These are phyloP conservation scores for Diorhabda carinulata DNA, from an alignment of 1,140 invertebrate species.

Conservation along the genomic window DNA sequence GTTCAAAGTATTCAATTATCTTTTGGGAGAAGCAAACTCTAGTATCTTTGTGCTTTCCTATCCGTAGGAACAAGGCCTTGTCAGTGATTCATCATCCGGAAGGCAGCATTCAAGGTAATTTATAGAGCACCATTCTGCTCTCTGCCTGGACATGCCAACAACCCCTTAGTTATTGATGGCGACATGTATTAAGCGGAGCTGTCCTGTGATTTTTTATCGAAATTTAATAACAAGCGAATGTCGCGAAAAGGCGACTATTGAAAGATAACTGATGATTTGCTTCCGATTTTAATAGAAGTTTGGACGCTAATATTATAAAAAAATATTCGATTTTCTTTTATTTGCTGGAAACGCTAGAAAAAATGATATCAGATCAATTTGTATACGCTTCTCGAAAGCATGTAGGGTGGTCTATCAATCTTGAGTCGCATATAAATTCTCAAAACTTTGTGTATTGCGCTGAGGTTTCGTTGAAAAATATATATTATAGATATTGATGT, in stretches of 20 bases:
- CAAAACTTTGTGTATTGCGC: too few relatives aligned
- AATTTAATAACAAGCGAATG: constrained; percentile 33
- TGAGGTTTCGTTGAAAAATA: too few relatives aligned
- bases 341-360: too few relatives aligned
- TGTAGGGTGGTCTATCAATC: too few relatives aligned
- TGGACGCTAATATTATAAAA: too few relatives aligned
- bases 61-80: constrained; percentile 13
- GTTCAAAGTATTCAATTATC: neutral
- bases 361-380: too few relatives aligned
- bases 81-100: constrained; percentile 34
- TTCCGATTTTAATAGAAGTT: neutral
- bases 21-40: neutral
- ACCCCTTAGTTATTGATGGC: constrained; percentile 40
- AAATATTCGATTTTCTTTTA: too few relatives aligned
- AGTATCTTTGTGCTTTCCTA: neutral
- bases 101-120: constrained; percentile 11
- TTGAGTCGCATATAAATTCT: too few relatives aligned
- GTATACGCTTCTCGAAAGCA: too few relatives aligned
- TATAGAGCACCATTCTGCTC: neutral
- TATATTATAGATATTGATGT: too few relatives aligned
- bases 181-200: constrained; percentile 41
- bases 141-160: constrained; percentile 19
- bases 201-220: constrained; percentile 39
- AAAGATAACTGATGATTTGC: neutral
- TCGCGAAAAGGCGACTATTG: constrained; percentile 5